These are phyloP conservation scores for Lerema accius DNA, from an alignment of 1,140 invertebrate species.

Conservation along the genomic window DNA sequence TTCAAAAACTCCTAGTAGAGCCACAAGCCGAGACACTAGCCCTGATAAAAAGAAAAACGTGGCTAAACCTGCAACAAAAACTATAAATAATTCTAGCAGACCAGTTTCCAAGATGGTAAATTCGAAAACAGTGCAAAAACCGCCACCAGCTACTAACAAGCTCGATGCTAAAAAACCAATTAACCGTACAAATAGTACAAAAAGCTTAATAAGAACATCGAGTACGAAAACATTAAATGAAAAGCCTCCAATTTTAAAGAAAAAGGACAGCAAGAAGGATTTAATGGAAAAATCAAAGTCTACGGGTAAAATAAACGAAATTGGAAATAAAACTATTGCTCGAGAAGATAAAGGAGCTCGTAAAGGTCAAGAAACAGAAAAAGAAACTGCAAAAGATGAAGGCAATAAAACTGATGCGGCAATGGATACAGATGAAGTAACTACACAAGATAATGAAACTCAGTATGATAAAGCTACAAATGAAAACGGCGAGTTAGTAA, in stretches of 20 bases:
- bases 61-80: constrained; percentile 45
- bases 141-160: constrained; percentile 52
- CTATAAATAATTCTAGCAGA: constrained; percentile 49
- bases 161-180: constrained; percentile 76
- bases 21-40: constrained; percentile 68
- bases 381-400: constrained; percentile 43
- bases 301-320: constrained; percentile 59
- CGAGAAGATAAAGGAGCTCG: constrained; percentile 31
- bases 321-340: constrained; percentile 42
- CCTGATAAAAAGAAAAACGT: constrained; percentile 65
- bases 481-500: constrained; percentile 73
- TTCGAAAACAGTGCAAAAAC: constrained; percentile 60
- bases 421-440: constrained; percentile 53
- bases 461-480: constrained; percentile 75
- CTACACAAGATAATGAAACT: constrained; percentile 75
- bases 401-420: constrained; percentile 42
- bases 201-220: constrained; percentile 65
- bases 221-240: constrained; percentile 69
- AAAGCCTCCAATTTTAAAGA: constrained; percentile 68
- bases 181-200: constrained; percentile 75
- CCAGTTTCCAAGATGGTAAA: constrained; percentile 57
- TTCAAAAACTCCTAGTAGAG: constrained; percentile 73
- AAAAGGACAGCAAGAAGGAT: constrained; percentile 70
- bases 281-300: constrained; percentile 63
- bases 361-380: constrained; percentile 38